Conservation (phyloP, 2,797 vertebrate species). For the Zalophus californianus region DNA sequence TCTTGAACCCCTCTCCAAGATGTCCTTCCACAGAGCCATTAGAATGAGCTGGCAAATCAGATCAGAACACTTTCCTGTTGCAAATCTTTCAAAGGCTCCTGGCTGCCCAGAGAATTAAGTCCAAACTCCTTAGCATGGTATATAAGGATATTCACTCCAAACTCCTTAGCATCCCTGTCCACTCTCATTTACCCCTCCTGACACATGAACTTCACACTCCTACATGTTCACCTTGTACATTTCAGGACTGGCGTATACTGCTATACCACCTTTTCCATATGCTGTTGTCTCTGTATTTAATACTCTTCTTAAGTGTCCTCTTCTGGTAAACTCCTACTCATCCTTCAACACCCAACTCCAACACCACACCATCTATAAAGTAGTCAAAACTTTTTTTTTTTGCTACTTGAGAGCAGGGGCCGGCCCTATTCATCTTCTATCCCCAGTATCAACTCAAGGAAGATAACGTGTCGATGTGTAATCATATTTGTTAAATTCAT, state of each 20-base stretch:
- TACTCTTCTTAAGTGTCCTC: not conserved
- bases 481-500: not conserved
- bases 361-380: not conserved
- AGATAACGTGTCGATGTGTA: not conserved
- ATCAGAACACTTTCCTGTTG: not conserved
- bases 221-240: not conserved
- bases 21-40: not conserved
- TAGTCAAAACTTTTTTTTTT: not conserved
- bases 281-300: not conserved
- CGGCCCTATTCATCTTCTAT: not conserved
- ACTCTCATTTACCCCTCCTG: not conserved
- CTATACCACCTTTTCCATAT: not conserved
- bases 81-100: not conserved
- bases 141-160: not conserved
- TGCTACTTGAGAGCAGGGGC: not conserved
- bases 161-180: not conserved
- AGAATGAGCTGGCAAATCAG: not conserved
- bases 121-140: not conserved
- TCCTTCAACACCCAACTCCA: not conserved
- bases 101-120: not conserved
- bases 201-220: not conserved
- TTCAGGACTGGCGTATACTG: not conserved
- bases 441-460: not conserved
- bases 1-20: slow-evolving; percentile 49
- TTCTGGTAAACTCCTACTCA: not conserved